These are phyloP conservation scores for Paguma larvata DNA, from an alignment of 2,797 vertebrate species.

Conservation along the genomic window DNA sequence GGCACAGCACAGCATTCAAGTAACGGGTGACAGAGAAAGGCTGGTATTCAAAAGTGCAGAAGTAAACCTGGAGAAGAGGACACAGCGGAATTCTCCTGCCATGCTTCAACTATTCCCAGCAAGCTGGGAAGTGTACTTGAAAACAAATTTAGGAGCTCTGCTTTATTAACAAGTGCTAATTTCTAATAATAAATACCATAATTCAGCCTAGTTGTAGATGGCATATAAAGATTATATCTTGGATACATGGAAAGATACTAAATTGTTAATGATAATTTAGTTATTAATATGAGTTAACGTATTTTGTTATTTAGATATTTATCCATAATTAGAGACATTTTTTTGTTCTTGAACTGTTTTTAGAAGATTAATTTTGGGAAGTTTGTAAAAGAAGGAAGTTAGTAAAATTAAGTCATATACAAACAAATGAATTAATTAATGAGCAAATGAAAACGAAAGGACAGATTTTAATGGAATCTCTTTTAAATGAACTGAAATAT, in stretches of 20 bases:
- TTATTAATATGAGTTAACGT: not conserved
- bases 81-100: not conserved
- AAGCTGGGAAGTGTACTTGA: not conserved
- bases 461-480: slow-evolving; percentile 23
- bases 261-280: slow-evolving; percentile 46
- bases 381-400: not conserved
- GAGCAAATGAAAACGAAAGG: slow-evolving; percentile 21
- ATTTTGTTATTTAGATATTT: slow-evolving; percentile 8
- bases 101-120: slow-evolving; percentile 1
- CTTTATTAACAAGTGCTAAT: slow-evolving; percentile 28
- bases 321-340: not conserved
- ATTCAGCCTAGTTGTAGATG: slow-evolving; percentile 5
- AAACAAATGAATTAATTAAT: slow-evolving; percentile 20
- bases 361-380: not conserved
- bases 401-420: not conserved
- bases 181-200: not conserved
- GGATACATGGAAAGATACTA: not conserved
- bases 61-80: not conserved
- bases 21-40: not conserved
- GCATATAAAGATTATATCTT: not conserved
- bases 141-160: not conserved
- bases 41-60: not conserved
- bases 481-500: slow-evolving; percentile 30
- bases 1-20: not conserved
- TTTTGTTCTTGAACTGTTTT: slow-evolving; percentile 26